phyloP scores from a whole-genome alignment of 1,140 invertebrate species.

The Asobara japonica region DNA sequence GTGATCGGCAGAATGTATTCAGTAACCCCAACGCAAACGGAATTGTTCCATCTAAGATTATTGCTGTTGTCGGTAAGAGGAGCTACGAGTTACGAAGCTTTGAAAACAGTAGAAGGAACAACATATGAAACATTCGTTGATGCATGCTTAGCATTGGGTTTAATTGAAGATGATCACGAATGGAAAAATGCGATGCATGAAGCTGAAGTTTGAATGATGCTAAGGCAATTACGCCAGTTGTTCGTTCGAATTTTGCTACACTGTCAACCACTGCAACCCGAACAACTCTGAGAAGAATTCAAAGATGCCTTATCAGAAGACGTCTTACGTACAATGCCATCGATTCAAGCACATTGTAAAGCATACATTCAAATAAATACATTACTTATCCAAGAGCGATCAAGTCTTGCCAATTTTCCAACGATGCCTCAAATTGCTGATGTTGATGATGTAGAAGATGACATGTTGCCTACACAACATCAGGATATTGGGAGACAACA shows the following conservation, averaged over 20 bases:
- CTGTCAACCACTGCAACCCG: too few relatives aligned
- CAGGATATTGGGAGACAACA: background rate
- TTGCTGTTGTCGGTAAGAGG: conserved; percentile 24
- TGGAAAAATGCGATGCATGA: conserved; percentile 30
- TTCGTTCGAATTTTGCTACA: conserved; percentile 20
- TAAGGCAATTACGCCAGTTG: conserved; percentile 13
- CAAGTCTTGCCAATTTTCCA: conserved; percentile 1
- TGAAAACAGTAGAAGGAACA: conserved; percentile 20
- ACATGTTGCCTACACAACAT: background rate
- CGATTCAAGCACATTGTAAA: conserved; percentile 11
- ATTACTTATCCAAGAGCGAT: conserved; percentile 10
- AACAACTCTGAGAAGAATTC: too few relatives aligned
- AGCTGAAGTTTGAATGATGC: conserved; percentile 30
- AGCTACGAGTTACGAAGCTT: conserved; percentile 16
- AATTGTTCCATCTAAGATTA: conserved; percentile 31
- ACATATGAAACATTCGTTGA: background rate
- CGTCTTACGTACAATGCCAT: background rate
- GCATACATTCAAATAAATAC: conserved; percentile 23
- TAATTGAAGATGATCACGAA: conserved; percentile 28
- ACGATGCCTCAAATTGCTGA: background rate
- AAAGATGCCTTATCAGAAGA: conserved; percentile 26
- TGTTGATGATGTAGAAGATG: background rate
- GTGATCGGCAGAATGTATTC: conserved; percentile 26
- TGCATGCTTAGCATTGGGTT: conserved; percentile 23
- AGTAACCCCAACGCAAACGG: conserved; percentile 22